Conservation (phyloP, 2,888 invertebrate genomes). For the Siphonodentalium dalli region DNA sequence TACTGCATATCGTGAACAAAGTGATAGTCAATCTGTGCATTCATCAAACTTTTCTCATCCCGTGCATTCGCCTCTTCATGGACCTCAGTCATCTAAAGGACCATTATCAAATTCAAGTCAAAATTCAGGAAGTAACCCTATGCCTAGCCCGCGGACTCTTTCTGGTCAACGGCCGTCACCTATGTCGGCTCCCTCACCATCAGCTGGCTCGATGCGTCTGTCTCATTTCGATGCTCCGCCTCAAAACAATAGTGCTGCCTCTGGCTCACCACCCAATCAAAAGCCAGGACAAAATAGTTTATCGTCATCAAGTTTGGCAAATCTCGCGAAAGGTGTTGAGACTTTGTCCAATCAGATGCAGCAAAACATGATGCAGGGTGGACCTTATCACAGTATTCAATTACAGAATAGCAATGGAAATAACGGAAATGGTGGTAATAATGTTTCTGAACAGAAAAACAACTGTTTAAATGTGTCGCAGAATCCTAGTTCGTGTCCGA, state of each 20-base stretch:
- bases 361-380: slow-evolving; percentile 65
- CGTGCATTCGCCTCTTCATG: slow-evolving; percentile 52
- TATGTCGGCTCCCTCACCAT: slow-evolving; percentile 47
- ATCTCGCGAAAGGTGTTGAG: slow-evolving; percentile 64
- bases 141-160: slow-evolving; percentile 46
- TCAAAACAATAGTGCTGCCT: slow-evolving; percentile 29
- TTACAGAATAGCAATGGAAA: slow-evolving; percentile 52
- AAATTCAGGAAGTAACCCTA: slow-evolving; percentile 44
- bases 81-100: slow-evolving; percentile 49
- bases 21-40: slow-evolving; percentile 34
- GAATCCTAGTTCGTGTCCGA: neutral
- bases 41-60: slow-evolving; percentile 42
- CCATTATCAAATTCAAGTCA: slow-evolving; percentile 58
- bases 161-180: slow-evolving; percentile 36
- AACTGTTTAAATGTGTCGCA: too few species aligned
- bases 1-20: slow-evolving; percentile 71
- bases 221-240: slow-evolving; percentile 55
- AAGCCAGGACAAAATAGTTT: too few species aligned
- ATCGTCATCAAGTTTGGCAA: slow-evolving; percentile 63
- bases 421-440: slow-evolving; percentile 25
- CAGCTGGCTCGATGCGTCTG: slow-evolving; percentile 54
- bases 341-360: slow-evolving; percentile 64
- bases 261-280: slow-evolving; percentile 38
- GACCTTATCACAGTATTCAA: slow-evolving; percentile 64
- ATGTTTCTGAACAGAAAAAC: too few species aligned